Conservation (phyloP, 2,113 vertebrate species). For the Semicossyphus pulcher region DNA sequence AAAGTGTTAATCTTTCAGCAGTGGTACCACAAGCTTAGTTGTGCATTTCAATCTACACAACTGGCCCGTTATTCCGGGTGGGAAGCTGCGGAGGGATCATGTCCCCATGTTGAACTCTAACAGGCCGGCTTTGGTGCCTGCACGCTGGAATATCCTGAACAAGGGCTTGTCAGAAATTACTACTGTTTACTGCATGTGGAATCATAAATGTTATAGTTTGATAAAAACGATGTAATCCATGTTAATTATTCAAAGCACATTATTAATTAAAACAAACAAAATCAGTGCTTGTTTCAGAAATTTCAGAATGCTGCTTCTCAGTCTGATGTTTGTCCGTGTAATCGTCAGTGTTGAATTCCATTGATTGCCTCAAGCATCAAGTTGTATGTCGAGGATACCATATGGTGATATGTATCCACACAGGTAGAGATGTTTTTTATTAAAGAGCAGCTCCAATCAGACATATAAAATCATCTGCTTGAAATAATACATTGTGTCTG, state of each 20-base stretch:
- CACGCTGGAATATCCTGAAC: background rate
- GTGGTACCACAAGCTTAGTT: no score
- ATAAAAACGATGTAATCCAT: background rate
- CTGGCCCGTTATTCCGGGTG: background rate
- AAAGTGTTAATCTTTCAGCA: no score
- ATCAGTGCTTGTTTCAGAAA: background rate
- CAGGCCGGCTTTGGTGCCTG: background rate
- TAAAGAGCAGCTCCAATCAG: no score
- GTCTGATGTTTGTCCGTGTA: no score
- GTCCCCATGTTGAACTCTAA: background rate
- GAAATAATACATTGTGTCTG: no score
- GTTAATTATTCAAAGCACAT: no score
- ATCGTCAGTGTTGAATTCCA: background rate
- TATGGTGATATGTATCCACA: no score
- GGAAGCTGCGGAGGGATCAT: background rate
- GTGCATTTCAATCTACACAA: background rate
- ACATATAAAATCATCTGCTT: no score
- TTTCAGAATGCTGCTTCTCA: background rate
- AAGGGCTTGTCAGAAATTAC: background rate
- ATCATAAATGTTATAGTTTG: background rate
- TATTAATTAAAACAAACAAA: background rate
- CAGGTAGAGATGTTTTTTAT: no score
- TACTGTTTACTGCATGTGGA: background rate
- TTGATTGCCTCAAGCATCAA: background rate
- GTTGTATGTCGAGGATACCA: no score